Conservation (phyloP, 2,888 invertebrate genomes). For the Zeuzera pyrina region DNA sequence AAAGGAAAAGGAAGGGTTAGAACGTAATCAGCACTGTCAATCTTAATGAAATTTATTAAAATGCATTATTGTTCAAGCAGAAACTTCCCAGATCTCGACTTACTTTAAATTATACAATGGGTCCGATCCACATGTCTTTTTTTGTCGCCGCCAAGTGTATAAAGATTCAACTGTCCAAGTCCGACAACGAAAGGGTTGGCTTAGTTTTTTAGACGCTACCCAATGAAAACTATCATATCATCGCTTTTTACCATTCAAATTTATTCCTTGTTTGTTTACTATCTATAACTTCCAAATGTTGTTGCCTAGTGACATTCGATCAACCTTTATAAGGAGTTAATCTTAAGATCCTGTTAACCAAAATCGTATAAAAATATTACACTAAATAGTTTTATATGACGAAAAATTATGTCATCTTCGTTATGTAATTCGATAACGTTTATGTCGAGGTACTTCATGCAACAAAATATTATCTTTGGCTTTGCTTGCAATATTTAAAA, state of each 20-base stretch:
- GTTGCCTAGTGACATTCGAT: constrained; percentile 30
- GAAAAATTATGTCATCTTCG: no score
- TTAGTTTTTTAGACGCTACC: constrained; percentile 35
- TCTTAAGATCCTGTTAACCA: no score
- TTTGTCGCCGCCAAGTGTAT: constrained; percentile 50
- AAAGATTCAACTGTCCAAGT: constrained; percentile 48
- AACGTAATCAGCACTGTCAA: constrained; percentile 60
- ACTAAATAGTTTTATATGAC: no score
- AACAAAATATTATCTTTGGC: no score
- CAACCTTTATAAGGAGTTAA: no score
- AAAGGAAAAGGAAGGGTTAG: constrained; percentile 36
- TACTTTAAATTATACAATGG: constrained; percentile 58
- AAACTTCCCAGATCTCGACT: constrained; percentile 51
- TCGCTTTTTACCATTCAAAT: constrained; percentile 44
- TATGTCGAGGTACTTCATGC: no score
- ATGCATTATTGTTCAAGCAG: constrained; percentile 63
- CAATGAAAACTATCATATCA: constrained; percentile 49
- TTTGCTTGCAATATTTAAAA: no score
- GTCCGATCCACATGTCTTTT: constrained; percentile 45
- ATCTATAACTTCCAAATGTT: constrained; percentile 21
- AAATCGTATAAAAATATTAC: no score
- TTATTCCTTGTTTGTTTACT: constrained; percentile 32
- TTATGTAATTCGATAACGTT: no score
- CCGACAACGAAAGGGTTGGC: constrained; percentile 63
- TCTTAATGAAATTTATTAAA: constrained; percentile 69